Evolutionary conservation across 2,113 vertebrate genomes (phyloP).

Genomic region (Microtus oregoni): DNA sequence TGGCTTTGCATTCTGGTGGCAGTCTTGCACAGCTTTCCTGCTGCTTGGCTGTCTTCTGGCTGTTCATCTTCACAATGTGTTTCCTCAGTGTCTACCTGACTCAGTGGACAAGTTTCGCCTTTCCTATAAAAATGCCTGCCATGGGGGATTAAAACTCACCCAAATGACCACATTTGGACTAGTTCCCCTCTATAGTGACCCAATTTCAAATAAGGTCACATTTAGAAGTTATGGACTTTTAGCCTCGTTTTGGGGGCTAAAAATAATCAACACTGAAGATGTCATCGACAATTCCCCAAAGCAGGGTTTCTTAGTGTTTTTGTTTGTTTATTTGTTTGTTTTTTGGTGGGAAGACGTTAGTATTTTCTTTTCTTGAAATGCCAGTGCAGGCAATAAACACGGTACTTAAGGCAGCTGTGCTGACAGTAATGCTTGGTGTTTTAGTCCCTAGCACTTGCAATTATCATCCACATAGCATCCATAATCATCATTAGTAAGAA

Average conservation of each 20-base stretch:
- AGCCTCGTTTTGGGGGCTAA: background rate
- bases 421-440: background rate
- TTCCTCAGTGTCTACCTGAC: background rate
- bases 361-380: slow-evolving; percentile 33
- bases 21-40: background rate
- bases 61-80: background rate
- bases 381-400: background rate
- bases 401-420: background rate
- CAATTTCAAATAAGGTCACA: slow-evolving; percentile 4
- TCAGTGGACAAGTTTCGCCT: slow-evolving; percentile 5
- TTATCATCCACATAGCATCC: background rate
- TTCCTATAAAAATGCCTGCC: background rate
- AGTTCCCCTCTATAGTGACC: background rate
- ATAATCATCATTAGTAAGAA: slow-evolving; percentile 6
- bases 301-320: background rate
- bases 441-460: slow-evolving; percentile 11
- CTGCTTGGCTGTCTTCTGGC: background rate
- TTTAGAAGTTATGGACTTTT: background rate
- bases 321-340: background rate
- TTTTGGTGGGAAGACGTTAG: background rate
- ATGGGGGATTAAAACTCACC: background rate
- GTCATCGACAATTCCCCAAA: background rate
- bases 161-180: slow-evolving; percentile 18
- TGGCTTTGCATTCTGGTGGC: background rate
- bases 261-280: background rate